phyloP scores from a whole-genome alignment of 2,888 invertebrate genomes.

The Ctena decussata region DNA sequence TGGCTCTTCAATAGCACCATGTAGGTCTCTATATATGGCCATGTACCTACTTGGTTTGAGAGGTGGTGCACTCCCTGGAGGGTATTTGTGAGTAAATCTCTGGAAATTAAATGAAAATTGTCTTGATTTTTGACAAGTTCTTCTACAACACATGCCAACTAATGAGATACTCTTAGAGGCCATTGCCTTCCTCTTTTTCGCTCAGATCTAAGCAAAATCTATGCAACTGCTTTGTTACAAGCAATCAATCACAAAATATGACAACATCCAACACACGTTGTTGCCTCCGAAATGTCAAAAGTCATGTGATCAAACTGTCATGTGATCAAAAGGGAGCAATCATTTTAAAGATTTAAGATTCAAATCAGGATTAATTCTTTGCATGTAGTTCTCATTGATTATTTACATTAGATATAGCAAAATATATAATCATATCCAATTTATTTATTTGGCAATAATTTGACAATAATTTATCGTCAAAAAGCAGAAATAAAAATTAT shows the following conservation, averaged over 20 bases:
- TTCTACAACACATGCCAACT: not conserved
- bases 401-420: too few relatives aligned
- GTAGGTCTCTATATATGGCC: constrained; percentile 66
- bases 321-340: constrained; percentile 30
- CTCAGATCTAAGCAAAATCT: not conserved
- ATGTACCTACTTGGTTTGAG: constrained; percentile 56
- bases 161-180: not conserved
- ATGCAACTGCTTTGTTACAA: not conserved
- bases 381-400: too few relatives aligned
- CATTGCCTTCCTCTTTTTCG: not conserved
- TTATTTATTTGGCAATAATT: too few relatives aligned
- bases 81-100: constrained; percentile 59
- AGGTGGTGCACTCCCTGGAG: constrained; percentile 49
- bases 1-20: constrained; percentile 67
- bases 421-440: too few relatives aligned
- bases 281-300: constrained; percentile 5
- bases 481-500: not conserved
- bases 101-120: not conserved
- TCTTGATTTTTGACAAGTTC: not conserved
- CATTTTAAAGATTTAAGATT: too few relatives aligned
- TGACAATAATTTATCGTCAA: too few relatives aligned
- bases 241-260: not conserved
- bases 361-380: too few relatives aligned
- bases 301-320: constrained; percentile 38
- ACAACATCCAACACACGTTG: not conserved